phyloP scores from a whole-genome alignment of 2,888 invertebrate species.

The Chalcosyrphus nemorum region DNA sequence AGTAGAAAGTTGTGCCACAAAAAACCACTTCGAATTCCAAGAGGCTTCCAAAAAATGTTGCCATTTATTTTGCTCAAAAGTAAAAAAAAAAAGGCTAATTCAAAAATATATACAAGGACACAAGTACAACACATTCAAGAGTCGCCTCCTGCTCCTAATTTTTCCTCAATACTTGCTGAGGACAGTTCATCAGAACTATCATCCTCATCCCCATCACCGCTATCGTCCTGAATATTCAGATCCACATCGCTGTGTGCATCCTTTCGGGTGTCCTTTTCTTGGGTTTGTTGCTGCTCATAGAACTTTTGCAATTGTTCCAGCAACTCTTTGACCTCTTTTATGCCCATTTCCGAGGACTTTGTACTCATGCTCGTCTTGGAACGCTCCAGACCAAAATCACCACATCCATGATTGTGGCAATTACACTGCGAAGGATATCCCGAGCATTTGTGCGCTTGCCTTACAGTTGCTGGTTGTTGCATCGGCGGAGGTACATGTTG shows the following conservation, averaged over 20 bases:
- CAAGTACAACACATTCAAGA: neutral
- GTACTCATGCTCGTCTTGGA: slow-evolving; percentile 74
- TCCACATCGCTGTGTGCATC: neutral
- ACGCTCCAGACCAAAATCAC: neutral
- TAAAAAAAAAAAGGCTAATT: slow-evolving; percentile 16
- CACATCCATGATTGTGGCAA: neutral
- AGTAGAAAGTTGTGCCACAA: no score
- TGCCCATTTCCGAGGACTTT: slow-evolving; percentile 77
- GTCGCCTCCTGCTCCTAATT: slow-evolving; percentile 38
- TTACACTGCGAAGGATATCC: slow-evolving; percentile 7
- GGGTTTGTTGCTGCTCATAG: slow-evolving; percentile 34
- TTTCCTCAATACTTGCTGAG: slow-evolving; percentile 69
- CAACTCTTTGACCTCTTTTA: slow-evolving; percentile 77
- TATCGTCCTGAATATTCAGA: slow-evolving; percentile 70
- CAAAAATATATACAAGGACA: neutral
- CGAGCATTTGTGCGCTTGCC: neutral
- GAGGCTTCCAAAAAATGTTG: no score
- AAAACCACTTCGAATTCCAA: no score
- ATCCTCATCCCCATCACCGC: slow-evolving; percentile 75
- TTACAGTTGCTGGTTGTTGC: neutral
- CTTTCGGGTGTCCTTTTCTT: slow-evolving; percentile 3
- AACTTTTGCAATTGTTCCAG: slow-evolving; percentile 53
- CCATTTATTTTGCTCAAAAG: slow-evolving; percentile 1
- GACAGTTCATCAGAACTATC: slow-evolving; percentile 77
- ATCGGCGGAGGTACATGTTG: neutral